Conservation (phyloP, 2,113 vertebrate genomes). For the Lonchura striata region DNA sequence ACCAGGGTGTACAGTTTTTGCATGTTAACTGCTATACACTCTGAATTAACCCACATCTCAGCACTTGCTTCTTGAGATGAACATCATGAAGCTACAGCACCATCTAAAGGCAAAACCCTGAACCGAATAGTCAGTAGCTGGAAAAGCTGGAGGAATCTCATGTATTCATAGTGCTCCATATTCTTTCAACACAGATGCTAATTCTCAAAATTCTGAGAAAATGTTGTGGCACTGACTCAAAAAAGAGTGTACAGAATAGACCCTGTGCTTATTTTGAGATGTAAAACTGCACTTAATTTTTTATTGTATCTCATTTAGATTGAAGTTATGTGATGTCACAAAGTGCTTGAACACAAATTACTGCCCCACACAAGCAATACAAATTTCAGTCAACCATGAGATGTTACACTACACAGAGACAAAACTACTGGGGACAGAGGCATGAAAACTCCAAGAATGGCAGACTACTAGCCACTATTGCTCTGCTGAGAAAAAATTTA, state of each 20-base stretch:
- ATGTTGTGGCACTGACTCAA: background rate
- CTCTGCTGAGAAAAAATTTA: background rate
- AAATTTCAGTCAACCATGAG: background rate
- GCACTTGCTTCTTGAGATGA: background rate
- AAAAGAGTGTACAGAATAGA: background rate
- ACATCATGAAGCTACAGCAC: slow-evolving; percentile 7
- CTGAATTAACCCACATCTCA: background rate
- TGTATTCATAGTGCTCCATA: background rate
- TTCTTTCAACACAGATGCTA: background rate
- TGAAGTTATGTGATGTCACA: background rate
- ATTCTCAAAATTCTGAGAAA: background rate
- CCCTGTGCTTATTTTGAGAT: background rate
- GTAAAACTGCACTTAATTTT: background rate
- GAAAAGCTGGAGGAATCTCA: background rate
- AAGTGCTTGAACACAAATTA: background rate
- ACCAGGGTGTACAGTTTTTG: background rate
- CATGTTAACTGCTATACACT: background rate
- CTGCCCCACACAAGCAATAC: background rate
- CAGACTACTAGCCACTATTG: background rate
- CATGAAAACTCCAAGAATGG: background rate
- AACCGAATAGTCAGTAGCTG: background rate
- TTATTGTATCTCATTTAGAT: background rate
- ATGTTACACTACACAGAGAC: background rate
- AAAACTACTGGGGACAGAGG: background rate
- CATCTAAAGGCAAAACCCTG: slow-evolving; percentile 33